Evolutionary conservation across 2,113 vertebrate species (phyloP).

Genomic region (Heterotilapia buettikoferi): DNA sequence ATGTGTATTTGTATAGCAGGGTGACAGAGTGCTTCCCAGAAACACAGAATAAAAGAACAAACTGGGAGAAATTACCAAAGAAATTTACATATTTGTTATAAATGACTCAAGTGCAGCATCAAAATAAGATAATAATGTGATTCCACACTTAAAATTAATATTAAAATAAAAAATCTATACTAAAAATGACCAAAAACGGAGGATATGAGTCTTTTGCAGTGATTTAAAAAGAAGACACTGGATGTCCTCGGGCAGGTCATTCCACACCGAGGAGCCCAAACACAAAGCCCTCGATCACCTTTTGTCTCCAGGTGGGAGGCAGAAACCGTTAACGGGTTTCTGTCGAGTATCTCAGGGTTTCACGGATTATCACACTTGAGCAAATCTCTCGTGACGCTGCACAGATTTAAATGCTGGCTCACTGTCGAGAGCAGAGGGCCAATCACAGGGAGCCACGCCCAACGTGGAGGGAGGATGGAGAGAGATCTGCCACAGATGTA

Average conservation of each 20-base stretch:
- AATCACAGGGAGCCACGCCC: background rate
- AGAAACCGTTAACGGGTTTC: background rate
- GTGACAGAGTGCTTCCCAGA: fast-evolving
- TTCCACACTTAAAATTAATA: background rate
- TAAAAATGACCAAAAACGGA: background rate
- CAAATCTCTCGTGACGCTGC: background rate
- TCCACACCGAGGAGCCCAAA: background rate
- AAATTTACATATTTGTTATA: background rate
- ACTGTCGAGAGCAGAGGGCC: fast-evolving
- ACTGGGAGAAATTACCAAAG: background rate
- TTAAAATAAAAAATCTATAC: background rate
- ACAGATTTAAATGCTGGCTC: background rate
- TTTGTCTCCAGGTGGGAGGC: background rate
- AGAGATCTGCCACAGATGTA: background rate
- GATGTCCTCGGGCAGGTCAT: background rate
- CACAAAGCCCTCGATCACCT: fast-evolving
- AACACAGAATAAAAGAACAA: background rate
- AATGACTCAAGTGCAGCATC: fast-evolving
- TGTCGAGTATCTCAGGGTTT: background rate
- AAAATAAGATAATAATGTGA: background rate
- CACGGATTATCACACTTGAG: background rate
- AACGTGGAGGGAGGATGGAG: background rate
- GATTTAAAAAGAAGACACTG: fast-evolving
- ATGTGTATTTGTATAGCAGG: background rate
- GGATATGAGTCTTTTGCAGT: background rate